Conservation (phyloP, 2,797 vertebrate genomes). For the Lacerta viridis region DNA sequence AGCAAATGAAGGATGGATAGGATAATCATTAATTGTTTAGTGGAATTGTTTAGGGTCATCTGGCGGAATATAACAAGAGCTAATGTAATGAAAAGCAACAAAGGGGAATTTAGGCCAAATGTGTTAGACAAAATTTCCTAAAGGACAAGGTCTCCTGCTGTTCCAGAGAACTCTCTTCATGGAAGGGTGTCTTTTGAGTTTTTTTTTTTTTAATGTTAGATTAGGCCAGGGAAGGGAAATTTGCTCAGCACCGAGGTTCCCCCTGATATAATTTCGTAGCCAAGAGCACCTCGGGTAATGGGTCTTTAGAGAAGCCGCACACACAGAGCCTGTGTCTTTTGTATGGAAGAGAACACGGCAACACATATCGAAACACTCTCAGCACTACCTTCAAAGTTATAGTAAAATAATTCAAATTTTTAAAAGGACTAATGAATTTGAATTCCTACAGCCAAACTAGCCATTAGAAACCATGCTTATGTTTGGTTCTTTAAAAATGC, state of each 20-base stretch:
- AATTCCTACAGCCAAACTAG: background rate
- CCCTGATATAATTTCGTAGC: background rate
- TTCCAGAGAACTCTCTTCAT: background rate
- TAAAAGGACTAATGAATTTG: background rate
- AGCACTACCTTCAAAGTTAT: background rate
- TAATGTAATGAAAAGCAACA: slow-evolving; percentile 54
- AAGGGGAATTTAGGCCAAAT: slow-evolving; percentile 37
- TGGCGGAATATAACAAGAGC: slow-evolving; percentile 19
- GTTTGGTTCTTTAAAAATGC: background rate
- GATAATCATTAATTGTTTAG: slow-evolving; percentile 35
- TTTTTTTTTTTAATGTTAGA: background rate
- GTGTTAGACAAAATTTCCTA: slow-evolving; percentile 23
- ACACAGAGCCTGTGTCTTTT: background rate
- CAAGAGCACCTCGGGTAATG: background rate
- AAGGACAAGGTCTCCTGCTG: slow-evolving; percentile 12
- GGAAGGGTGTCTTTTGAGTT: slow-evolving; percentile 17
- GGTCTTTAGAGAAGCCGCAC: background rate
- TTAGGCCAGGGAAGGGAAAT: slow-evolving; percentile 7
- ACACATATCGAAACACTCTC: background rate
- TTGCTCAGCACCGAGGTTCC: background rate
- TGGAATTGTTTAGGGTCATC: slow-evolving; percentile 31
- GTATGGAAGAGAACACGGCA: no score
- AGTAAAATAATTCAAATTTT: no score
- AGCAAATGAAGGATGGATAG: slow-evolving; percentile 53
- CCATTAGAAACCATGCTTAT: background rate